Evolutionary conservation across 2,113 vertebrate species (phyloP), one percentile per base, ranked within the genome.

Genomic region (Hippocampus zosterae): DNA sequence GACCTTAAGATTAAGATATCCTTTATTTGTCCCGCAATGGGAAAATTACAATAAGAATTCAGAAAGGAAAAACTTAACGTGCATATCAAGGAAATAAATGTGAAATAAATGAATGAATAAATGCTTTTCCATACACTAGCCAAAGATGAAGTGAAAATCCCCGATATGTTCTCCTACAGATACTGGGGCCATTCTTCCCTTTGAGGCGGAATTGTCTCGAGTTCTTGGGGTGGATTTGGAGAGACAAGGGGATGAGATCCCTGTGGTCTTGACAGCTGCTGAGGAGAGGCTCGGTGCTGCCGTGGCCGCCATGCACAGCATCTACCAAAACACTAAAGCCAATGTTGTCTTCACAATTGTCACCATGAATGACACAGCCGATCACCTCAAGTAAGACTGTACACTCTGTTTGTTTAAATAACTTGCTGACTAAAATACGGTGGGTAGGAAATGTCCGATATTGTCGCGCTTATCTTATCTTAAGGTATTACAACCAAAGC

Each of bases 291-390:
- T 99, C 0, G 96, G 96, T 3, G 96, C 95, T 46, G 90, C 93
- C 13, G 89, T 98, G 48, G 92, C 96, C 74, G 95, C 95, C 59
- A 93, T 99, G 80, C 95, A 98, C 86, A 98, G 97, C 65, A 89
- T 98, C 83, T 92, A 93, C 77, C 90, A 69, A 42, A 94, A 99
- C 85, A 99, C 93, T 52, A 94, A 81, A 81, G 91, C 95, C 82
- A 95, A 89, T 0, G 93, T 99, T 60, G 86, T 94, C 29, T 99
- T 99, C 91, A 89, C 95, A 72, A 92, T 99, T n/a, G 93, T 98
- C 69, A 95, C 96, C 0, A 75, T 94, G 73, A 99, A 98, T 52
- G 89, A 93, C 74, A 97, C 97, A 1, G 93, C 89, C 70, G 92
- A 92, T 75, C 96, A 98, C 84, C 84, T 99, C 23, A 93, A 93